Evolutionary conservation across 1,140 invertebrate species (phyloP).

Genomic region (Bilobella aurantiaca): DNA sequence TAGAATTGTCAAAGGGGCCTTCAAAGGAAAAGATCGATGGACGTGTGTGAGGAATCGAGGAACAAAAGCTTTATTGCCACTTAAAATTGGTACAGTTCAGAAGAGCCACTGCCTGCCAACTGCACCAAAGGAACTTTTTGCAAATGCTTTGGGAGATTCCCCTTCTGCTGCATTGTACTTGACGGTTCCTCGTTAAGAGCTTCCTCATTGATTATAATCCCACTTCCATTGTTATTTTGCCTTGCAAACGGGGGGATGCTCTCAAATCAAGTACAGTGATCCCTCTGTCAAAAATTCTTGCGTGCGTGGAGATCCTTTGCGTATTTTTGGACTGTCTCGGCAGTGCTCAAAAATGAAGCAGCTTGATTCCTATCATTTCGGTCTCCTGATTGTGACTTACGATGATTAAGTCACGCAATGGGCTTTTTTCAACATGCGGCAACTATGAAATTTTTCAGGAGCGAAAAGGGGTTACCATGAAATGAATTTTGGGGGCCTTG

Average conservation of each 20-base stretch:
- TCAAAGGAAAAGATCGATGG: neutral
- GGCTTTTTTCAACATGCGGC: no score
- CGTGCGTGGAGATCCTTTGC: neutral
- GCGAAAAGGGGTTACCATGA: no score
- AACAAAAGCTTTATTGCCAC: no score
- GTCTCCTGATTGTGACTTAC: no score
- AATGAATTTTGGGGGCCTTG: no score
- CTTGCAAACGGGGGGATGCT: no score
- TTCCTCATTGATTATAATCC: no score
- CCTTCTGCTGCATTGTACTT: neutral
- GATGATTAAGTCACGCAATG: no score
- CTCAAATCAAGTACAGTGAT: neutral
- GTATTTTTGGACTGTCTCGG: neutral
- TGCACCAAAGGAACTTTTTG: neutral
- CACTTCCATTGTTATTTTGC: neutral
- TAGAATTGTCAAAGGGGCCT: neutral
- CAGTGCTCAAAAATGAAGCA: neutral
- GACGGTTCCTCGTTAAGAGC: no score
- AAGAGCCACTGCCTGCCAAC: neutral
- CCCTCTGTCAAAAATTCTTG: neutral
- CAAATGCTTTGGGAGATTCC: neutral
- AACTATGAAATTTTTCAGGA: no score
- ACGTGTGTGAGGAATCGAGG: neutral
- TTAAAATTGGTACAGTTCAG: neutral
- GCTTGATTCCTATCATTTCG: neutral